phyloP scores from a whole-genome alignment of 2,888 invertebrate species.

The Drosophila mettleri region DNA sequence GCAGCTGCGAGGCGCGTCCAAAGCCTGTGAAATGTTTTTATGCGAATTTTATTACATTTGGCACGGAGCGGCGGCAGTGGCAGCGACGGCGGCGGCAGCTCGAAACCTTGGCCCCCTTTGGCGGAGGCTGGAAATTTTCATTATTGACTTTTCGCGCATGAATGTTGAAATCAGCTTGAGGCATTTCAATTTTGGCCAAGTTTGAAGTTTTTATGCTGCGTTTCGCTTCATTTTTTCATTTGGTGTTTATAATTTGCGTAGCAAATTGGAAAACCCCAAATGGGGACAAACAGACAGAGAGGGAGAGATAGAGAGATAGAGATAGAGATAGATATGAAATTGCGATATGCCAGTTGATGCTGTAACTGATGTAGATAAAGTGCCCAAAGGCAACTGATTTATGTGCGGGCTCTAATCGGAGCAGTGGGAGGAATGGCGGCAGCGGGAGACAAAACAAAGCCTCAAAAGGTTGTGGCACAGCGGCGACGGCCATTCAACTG shows the following conservation, averaged over 20 bases:
- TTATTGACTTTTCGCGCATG: slow-evolving; percentile 71
- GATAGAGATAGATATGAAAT: slow-evolving; percentile 44
- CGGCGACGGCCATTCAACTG: slow-evolving; percentile 60
- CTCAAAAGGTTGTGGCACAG: slow-evolving; percentile 40
- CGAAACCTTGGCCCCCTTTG: slow-evolving; percentile 42
- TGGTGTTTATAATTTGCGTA: slow-evolving; percentile 74
- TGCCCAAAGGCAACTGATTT: slow-evolving; percentile 71
- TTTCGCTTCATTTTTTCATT: slow-evolving; percentile 53
- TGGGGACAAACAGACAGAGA: slow-evolving; percentile 57
- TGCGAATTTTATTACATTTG: slow-evolving; percentile 76
- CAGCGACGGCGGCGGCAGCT: slow-evolving; percentile 19
- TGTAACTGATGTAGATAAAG: slow-evolving; percentile 46
- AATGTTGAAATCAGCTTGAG: slow-evolving; percentile 72
- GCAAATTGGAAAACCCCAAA: slow-evolving; percentile 70
- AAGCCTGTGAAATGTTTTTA: slow-evolving; percentile 73
- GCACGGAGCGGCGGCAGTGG: slow-evolving; percentile 12
- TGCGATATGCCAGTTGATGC: slow-evolving; percentile 60
- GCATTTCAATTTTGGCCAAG: slow-evolving; percentile 68
- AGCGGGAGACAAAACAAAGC: slow-evolving; percentile 42
- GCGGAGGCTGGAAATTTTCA: slow-evolving; percentile 51
- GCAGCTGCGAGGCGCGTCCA: slow-evolving; percentile 44
- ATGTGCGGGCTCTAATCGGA: slow-evolving; percentile 47
- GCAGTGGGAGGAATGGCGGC: not conserved
- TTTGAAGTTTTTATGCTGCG: slow-evolving; percentile 49
- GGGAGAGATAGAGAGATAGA: not conserved